Conservation (phyloP, 2,888 invertebrate genomes). For the Sisyra nigra region DNA sequence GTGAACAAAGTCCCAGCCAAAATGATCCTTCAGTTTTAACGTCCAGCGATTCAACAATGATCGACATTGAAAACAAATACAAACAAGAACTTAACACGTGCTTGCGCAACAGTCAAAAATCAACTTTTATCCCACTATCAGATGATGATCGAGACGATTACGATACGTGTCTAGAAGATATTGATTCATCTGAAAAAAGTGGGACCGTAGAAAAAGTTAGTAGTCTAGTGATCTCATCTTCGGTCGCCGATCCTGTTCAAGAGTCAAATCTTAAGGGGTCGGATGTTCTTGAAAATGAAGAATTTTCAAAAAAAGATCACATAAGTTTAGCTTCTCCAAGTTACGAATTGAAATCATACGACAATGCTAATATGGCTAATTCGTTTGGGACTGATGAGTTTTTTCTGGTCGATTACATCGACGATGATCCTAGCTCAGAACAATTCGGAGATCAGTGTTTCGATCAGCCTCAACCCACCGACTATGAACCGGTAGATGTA, state of each 20-base stretch:
- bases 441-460: not conserved
- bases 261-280: slow-evolving; percentile 13
- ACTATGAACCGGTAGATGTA: not conserved
- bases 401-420: slow-evolving; percentile 24
- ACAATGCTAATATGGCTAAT: slow-evolving; percentile 14
- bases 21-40: too few relatives aligned
- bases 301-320: slow-evolving; percentile 16
- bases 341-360: slow-evolving; percentile 19
- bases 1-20: too few relatives aligned
- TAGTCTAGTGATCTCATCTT: slow-evolving; percentile 9
- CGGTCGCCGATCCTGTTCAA: slow-evolving; percentile 7
- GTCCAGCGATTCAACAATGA: not conserved
- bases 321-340: slow-evolving; percentile 16
- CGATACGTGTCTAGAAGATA: slow-evolving; percentile 45
- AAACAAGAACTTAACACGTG: slow-evolving; percentile 6
- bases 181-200: slow-evolving; percentile 27
- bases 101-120: not conserved
- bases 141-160: slow-evolving; percentile 30
- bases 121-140: not conserved
- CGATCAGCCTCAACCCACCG: not conserved
- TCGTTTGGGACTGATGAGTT: slow-evolving; percentile 22
- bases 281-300: slow-evolving; percentile 9
- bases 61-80: slow-evolving; percentile 6
- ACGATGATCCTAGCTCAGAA: slow-evolving; percentile 11
- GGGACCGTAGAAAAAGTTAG: not conserved